Evolutionary conservation across 1,140 invertebrate species (phyloP), one percentile per base, ranked within the genome.

Genomic region (Drosophila navojoa): DNA sequence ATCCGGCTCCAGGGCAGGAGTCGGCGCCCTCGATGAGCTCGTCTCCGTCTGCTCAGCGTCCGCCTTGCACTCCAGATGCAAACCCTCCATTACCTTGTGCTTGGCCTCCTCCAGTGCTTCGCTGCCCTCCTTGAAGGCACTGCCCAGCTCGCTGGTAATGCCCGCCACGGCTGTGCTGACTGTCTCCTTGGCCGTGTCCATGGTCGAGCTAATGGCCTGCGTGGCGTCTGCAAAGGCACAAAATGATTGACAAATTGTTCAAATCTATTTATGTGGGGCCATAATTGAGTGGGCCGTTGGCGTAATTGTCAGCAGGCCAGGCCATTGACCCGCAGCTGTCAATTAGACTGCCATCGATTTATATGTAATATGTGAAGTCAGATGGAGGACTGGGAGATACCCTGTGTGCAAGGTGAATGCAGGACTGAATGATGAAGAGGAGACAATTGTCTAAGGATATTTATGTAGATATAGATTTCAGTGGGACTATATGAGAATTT

Each of bases 121-220:
- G 7, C 72, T 76, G 42, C 90, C 82, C 35, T 91, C 90, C 71
- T 90, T 91, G 4, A 91, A 77, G 9, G 82, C 82, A 52, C 71
- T 90, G 27, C 87, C 82, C 70, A 91, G 71, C 55, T 91, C 90
- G 52, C 78, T 87, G 63, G 86, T 90, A 22, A 91, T 85, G 27
- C 90, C 86, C 6, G 90, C 81, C 19, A 91, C 80, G 5, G 90
- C 90, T 6, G 71, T 76, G 62, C 86, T 76, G 16, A 91, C 90
- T 7, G 73, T 78, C 38, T 91, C 90, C 77, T 91, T 91, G 57
- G 90, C 82, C 57, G 75, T 85, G 42, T 91, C 90, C 25, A 91
- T 6, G 5, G 76, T 77, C 19, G 76, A 71, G 5, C 70, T 76
- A 4, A 91, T 47, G 3, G 82, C 64, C n/a, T 81, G 57, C 15